Base-by-base conservation (phyloP, 2,113 vertebrate genomes). In the Tragulus kanchil region DNA sequence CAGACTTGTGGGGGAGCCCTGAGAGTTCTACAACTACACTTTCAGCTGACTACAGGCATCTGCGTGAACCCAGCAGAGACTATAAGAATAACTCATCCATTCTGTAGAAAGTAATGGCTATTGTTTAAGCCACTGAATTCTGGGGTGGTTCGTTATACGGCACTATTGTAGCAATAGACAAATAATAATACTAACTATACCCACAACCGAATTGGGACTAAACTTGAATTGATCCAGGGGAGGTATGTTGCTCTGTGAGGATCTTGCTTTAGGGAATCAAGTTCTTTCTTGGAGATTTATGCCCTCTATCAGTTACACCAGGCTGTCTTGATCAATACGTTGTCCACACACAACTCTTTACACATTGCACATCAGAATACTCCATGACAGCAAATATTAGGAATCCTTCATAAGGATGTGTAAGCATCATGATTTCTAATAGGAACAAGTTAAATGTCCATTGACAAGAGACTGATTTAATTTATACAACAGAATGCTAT, bases 1-100 rank as follows among this genome's bases (percentile, higher is more conserved):
- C 11, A 19, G 36, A 45, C 54, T 36, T 1, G 3, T 10, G 28
- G 16, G 1, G 54, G 56, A 14, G 19, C 0, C 1, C 17, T 71
- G 16, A 42, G 23, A 93, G 77, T 28, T 45, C 67, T 48, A 16
- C 11, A 36, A 3, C 4, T 5, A 1, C 4, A 48, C 45, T 25
- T 0, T 28, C 11, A 13, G 88, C 45, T 61, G 75, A 31, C 17
- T 13, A 15, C 0, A 25, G 19, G 11, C 16, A 26, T n/a, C 3
- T 5, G 16, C 11, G 31, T 2, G 17, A 89, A 26, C 31, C n/a
- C 58, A 6, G 36, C 26, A 54, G 52, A 73, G 13, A 48, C 9
- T 0, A 0, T 4, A 48, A 58, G 73, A 56, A 64, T 56, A 16
- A 26, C 45, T 75, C 26, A 2, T n/a, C 13, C 50, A n/a, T 42